Percentiles rank a stretch among this genome's conserved stretches.
Conservation (phyloP, 2,113 vertebrate species). For the Myrmecobius fasciatus region DNA sequence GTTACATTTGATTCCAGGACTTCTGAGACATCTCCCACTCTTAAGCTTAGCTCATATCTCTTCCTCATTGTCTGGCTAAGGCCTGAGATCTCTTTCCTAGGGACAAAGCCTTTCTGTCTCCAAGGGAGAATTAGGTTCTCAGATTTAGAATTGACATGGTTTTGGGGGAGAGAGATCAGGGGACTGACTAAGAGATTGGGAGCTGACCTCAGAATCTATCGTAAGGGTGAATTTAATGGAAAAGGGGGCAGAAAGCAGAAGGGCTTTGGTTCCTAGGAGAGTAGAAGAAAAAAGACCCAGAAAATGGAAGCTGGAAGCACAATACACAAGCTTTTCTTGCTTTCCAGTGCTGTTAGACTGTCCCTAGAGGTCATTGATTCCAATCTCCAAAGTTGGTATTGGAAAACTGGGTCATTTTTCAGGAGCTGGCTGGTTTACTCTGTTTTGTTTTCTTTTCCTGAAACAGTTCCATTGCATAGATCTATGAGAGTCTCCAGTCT, state of each 20-base stretch:
- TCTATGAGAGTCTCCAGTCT: constrained; percentile 72
- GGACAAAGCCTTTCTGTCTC: not conserved
- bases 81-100: not conserved
- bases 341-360: not conserved
- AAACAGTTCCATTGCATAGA: constrained; percentile 72
- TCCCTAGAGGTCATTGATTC: not conserved
- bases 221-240: not conserved
- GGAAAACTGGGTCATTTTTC: constrained; percentile 56
- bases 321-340: not conserved
- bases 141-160: not conserved
- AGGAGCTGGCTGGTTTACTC: constrained; percentile 47
- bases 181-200: not conserved
- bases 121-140: not conserved
- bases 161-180: not conserved
- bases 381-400: constrained; percentile 30
- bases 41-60: not conserved
- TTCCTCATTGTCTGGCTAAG: not conserved
- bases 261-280: not conserved
- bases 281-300: not conserved
- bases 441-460: constrained; percentile 38
- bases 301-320: not conserved
- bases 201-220: not conserved
- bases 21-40: not conserved
- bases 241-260: not conserved
- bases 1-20: not conserved